Evolutionary conservation across 2,888 invertebrate species (phyloP), one percentile per base, ranked within the genome.

Genomic region (Leucozona laternaria): DNA sequence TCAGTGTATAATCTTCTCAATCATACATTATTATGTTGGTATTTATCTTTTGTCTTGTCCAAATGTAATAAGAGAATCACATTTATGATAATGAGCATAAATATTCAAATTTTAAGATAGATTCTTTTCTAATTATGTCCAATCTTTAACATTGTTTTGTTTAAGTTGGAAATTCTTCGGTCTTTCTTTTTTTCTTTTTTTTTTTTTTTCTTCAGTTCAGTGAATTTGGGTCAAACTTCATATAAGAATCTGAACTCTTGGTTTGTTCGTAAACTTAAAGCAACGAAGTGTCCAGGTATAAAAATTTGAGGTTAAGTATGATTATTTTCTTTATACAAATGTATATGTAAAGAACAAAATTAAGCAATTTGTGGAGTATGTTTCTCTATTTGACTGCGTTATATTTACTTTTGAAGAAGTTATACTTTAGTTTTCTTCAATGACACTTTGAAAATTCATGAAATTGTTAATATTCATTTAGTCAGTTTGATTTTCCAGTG

Each of bases 11-110:
- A 68, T 68, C 68, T 53, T 68, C 68, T 68, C 53, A 50, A 68
- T 68, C 68, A 68, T 68, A 68, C 53, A 68, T 68, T 79, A 71
- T 84, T 75, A 77, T 79, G 55, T 77, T 64, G 40, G 75, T 48
- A 25, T 28, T 55, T 71, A 71, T 77, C 25, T 76, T 76, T 71
- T 79, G 72, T 66, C 66, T 22, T 79, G 78, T 76, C 72, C 72
- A 66, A 79, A 68, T 45, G 66, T 68, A 73, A 82, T 60, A 58
- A 77, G 66, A 72, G 66, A 82, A 68, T 43, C 72, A 45, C 72
- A 28, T 73, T 58, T 48, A 79, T 73, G 66, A 58, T 82, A 72
- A 82, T 60, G 71, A 31, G 60, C 37, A 57, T 34, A 72, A 37
- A 53, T 68, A 68, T 68, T 68, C 68, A 68, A 68, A 37, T 68